phyloP scores from a whole-genome alignment of 2,888 invertebrate species.

The Drosophila pseudotalamancana region DNA sequence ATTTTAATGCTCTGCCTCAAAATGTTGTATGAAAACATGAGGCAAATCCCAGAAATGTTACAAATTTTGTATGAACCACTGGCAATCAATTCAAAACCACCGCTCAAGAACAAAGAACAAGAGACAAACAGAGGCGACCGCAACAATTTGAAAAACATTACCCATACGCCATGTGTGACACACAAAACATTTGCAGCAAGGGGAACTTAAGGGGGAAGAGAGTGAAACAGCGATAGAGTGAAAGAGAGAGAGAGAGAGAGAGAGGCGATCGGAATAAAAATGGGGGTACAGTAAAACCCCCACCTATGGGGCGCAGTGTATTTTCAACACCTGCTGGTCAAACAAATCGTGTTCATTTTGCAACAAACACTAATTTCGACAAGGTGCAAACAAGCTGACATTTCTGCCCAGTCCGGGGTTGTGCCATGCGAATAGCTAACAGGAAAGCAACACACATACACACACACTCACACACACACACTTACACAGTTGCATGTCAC shows the following conservation, averaged over 20 bases:
- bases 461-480: constrained; percentile 8
- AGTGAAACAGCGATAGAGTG: neutral
- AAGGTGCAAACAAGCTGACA: constrained; percentile 78
- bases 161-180: constrained; percentile 72
- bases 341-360: constrained; percentile 78
- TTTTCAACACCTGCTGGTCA: constrained; percentile 77
- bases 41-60: too few relatives aligned
- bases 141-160: constrained; percentile 75
- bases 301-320: constrained; percentile 54
- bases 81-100: constrained; percentile 53
- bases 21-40: too few relatives aligned
- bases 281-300: constrained; percentile 31
- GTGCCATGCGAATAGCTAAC: constrained; percentile 9
- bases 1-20: too few relatives aligned
- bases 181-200: constrained; percentile 31
- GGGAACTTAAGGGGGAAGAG: neutral
- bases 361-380: constrained; percentile 78
- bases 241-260: neutral
- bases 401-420: constrained; percentile 25
- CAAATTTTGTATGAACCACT: constrained; percentile 17
- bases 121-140: constrained; percentile 35
- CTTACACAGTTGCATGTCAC: constrained; percentile 31
- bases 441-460: constrained; percentile 14
- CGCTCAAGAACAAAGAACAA: constrained; percentile 41
- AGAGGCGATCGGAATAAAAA: constrained; percentile 31